phyloP scores from a whole-genome alignment of 2,888 invertebrate genomes.

The Caenorhabditis doughertyi region DNA sequence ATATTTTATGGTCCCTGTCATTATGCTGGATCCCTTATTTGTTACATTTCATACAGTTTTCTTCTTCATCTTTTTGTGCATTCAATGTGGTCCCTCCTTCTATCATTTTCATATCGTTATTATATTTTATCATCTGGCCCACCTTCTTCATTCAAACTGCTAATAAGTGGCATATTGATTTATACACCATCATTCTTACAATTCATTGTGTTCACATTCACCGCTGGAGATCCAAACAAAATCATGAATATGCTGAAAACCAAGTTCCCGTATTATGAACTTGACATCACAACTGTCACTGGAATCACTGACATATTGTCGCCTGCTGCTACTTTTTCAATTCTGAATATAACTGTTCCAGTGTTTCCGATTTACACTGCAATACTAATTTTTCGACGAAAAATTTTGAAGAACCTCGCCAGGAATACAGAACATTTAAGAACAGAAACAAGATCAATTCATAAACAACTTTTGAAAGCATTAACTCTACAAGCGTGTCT shows the following conservation, averaged over 20 bases:
- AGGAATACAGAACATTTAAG: constrained; percentile 34
- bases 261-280: constrained; percentile 43
- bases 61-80: constrained; percentile 46
- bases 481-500: constrained; percentile 53
- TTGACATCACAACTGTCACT: constrained; percentile 29
- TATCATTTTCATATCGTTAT: constrained; percentile 45
- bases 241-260: constrained; percentile 5
- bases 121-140: constrained; percentile 34
- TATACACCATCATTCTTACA: constrained; percentile 48
- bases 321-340: constrained; percentile 38
- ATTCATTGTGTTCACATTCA: constrained; percentile 37
- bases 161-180: background rate
- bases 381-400: constrained; percentile 35
- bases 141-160: constrained; percentile 13
- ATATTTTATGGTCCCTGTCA: constrained; percentile 49
- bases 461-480: constrained; percentile 55
- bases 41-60: constrained; percentile 39
- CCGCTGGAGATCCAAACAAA: constrained; percentile 32
- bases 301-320: constrained; percentile 42
- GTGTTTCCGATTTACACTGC: constrained; percentile 50
- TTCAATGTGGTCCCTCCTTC: constrained; percentile 45
- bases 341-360: constrained; percentile 43
- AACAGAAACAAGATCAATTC: constrained; percentile 42
- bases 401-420: constrained; percentile 33
- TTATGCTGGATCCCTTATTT: background rate